Evolutionary conservation across 2,888 invertebrate species (phyloP).

Genomic region (Anthophora plumipes): DNA sequence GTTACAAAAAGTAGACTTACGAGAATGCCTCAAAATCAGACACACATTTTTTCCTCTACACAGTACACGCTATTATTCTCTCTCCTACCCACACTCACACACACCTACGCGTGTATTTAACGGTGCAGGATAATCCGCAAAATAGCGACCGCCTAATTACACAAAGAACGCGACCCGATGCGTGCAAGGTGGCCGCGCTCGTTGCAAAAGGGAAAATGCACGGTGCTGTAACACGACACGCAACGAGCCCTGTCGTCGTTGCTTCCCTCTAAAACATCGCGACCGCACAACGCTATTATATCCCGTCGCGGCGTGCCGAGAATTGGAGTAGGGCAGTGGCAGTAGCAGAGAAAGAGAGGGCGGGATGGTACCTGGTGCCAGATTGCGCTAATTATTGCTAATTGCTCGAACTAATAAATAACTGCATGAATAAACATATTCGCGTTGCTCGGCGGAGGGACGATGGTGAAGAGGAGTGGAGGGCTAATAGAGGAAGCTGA

Average conservation of each 20-base stretch:
- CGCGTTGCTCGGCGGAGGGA: conserved; percentile 53
- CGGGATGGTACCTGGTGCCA: conserved; percentile 63
- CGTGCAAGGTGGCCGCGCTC: conserved; percentile 17
- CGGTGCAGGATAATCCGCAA: conserved; percentile 6
- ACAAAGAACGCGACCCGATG: background rate
- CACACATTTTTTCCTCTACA: too few species aligned
- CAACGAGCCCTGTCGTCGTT: conserved; percentile 50
- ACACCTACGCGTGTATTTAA: too few species aligned
- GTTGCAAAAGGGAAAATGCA: background rate
- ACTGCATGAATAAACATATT: conserved; percentile 81
- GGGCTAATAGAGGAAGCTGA: conserved; percentile 22
- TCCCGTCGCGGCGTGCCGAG: conserved; percentile 60
- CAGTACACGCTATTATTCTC: too few species aligned
- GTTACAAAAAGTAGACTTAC: too few species aligned
- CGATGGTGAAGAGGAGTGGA: conserved; percentile 1
- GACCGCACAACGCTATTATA: conserved; percentile 61
- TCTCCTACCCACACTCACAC: too few species aligned
- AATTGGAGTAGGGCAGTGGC: conserved; percentile 31
- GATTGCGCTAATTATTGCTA: conserved; percentile 83
- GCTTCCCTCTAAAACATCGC: conserved; percentile 72
- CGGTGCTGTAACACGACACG: conserved; percentile 2
- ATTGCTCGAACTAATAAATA: conserved; percentile 83
- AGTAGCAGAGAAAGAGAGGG: too few species aligned
- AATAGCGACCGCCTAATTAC: conserved; percentile 11
- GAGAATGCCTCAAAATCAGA: too few species aligned